Evolutionary conservation across 2,113 vertebrate genomes (phyloP), one percentile per base, ranked within the genome.

Genomic region (Castor canadensis): DNA sequence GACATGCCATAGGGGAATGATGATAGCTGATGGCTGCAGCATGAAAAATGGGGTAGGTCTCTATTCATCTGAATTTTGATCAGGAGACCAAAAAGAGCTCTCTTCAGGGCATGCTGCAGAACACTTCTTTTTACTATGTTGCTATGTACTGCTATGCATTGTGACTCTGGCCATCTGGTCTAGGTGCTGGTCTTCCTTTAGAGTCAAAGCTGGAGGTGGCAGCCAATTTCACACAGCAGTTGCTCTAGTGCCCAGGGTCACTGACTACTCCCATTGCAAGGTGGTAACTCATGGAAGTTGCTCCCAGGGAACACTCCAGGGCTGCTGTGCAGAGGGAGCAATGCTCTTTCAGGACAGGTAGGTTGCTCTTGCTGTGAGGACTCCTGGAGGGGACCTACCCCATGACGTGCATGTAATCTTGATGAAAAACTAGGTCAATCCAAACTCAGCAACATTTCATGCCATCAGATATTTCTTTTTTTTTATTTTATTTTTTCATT

Each of bases 301-400:
- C 3, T n/a, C 28, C 30, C 16, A 35, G 13, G 56, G 38, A 11
- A 32, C 66, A 16, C 32, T 16, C 24, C 66, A 67, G 7, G 20
- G 1, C 8, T 22, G 43, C 17, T 64, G n/a, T 54, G 17, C 1
- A 0, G 43, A 54, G 1, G 11, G 62, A 79, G n/a, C n/a, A n/a
- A n/a, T 9, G 4, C 13, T 26, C 28, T 47, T 20, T n/a, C n/a
- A 38, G 15, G 15, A 22, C 1, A 3, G 5, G 35, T n/a, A 10
- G 52, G 52, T 10, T 9, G 52, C 52, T 10, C 52, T 9, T 52
- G 52, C 52, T 52, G 52, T 10, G 52, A 52, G 52, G 22, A 60
- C 19, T 22, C 58, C 26, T n/a, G 3, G 49, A 6, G 80, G 81
- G 19, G 35, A 60, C 43, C 73, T 86, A 4, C 2, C n/a, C 58